A percentile compares a stretch with the other conserved stretches of the same genome.
Evolutionary conservation across 2,888 invertebrate species (phyloP).

Genomic region (Drosophila gaucha): DNA sequence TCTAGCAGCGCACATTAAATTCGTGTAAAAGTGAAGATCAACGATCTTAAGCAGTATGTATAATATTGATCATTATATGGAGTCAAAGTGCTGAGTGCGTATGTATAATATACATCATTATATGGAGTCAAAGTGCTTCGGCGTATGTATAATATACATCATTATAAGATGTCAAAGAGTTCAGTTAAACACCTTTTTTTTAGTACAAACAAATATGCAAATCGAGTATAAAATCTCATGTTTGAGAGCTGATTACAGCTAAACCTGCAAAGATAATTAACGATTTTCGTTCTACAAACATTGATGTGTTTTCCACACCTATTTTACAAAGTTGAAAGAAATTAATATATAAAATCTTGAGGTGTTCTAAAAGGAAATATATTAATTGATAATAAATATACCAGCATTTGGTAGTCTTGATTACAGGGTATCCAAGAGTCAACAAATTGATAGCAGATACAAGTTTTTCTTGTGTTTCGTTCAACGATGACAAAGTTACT

Average conservation of each 20-base stretch:
- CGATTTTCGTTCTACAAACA: background rate
- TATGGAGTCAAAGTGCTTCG: background rate
- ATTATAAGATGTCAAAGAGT: constrained; percentile 2
- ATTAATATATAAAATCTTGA: no score
- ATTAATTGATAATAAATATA: background rate
- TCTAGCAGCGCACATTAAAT: constrained; percentile 26
- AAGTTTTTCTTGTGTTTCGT: constrained; percentile 4
- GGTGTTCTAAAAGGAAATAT: no score
- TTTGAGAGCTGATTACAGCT: no score
- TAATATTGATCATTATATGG: constrained; percentile 12
- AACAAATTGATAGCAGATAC: background rate
- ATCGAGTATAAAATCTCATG: background rate
- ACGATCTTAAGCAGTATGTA: constrained; percentile 8
- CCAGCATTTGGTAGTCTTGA: background rate
- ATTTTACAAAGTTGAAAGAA: background rate
- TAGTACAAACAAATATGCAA: background rate
- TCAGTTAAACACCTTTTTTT: background rate
- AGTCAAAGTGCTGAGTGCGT: background rate
- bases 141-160: constrained; percentile 3
- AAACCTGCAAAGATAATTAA: background rate
- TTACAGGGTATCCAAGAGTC: constrained; percentile 23
- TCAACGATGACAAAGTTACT: constrained; percentile 51
- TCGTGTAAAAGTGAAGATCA: constrained; percentile 4
- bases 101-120: constrained; percentile 15
- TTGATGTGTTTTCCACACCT: background rate